These are phyloP conservation scores for Drosophila subpulchrella DNA, from an alignment of 1,140 invertebrate genomes.

Conservation along the genomic window DNA sequence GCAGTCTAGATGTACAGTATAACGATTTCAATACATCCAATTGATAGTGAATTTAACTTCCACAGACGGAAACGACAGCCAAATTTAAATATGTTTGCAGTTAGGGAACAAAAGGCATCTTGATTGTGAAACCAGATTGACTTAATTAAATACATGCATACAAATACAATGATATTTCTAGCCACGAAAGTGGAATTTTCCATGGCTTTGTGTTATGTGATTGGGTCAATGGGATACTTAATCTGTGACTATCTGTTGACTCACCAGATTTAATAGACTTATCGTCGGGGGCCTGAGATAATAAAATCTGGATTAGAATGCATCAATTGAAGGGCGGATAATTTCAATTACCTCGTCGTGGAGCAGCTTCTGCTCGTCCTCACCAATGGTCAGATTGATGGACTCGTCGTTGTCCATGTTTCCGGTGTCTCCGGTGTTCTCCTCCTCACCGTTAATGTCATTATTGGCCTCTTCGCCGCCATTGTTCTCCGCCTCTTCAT, in stretches of 20 bases:
- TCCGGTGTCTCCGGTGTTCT: slow-evolving; percentile 67
- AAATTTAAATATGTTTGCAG: slow-evolving; percentile 5
- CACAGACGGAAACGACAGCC: neutral
- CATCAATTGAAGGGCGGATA: neutral
- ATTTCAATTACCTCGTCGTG: slow-evolving; percentile 87
- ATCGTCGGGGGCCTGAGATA: slow-evolving; percentile 73
- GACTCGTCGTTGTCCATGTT: slow-evolving; percentile 89
- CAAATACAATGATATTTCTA: neutral
- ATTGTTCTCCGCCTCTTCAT: slow-evolving; percentile 22
- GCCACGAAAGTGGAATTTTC: neutral
- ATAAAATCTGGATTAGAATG: slow-evolving; percentile 22
- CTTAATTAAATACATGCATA: neutral
- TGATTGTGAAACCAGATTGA: neutral
- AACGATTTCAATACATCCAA: too few relatives aligned
- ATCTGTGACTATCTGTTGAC: neutral
- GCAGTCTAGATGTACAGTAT: too few relatives aligned
- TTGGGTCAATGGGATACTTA: too few relatives aligned
- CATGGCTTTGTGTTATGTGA: neutral
- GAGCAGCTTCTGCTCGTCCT: slow-evolving; percentile 91
- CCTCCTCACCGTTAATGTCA: slow-evolving; percentile 58
- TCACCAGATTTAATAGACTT: slow-evolving; percentile 81
- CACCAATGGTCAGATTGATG: slow-evolving; percentile 91
- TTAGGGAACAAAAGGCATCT: neutral
- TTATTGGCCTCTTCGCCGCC: slow-evolving; percentile 45
- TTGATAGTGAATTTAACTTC: neutral